Evolutionary conservation across 2,888 invertebrate genomes (phyloP), one percentile per base, ranked within the genome.

Genomic region (Zootermopsis nevadensis): DNA sequence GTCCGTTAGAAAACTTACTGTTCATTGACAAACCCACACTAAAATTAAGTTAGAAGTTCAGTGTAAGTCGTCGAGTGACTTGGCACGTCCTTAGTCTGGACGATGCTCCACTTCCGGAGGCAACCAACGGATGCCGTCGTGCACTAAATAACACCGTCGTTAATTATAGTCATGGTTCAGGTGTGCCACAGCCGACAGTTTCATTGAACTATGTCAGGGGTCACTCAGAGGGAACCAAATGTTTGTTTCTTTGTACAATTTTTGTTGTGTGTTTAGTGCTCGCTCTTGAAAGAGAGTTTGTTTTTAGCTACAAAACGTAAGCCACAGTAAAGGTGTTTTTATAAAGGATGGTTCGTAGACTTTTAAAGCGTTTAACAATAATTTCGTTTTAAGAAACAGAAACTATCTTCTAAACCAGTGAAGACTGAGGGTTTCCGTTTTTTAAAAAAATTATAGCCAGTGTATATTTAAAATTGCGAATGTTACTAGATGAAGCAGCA

Each of bases 171-270:
- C n/a, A 10, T 10, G 60, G 60, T n/a, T 2, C 60, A 60, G 60
- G 60, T 60, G 60, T 60, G 60, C n/a, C n/a, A 10, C 60, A 60
- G 60, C 27, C 60, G n/a, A 24, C 60, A 24, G n/a, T n/a, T 60
- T 48, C 42, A 48, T 48, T 48, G 42, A 6, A 12, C 42, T 48
- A 7, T 60, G 24, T 60, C n/a, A n/a, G 60, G 27, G n/a, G n/a
- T 10, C n/a, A 2, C n/a, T 60, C n/a, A 60, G 10, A n/a, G n/a
- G 60, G 27, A 60, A 60, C 2, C n/a, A n/a, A n/a, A n/a, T 60
- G 60, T 60, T 60, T 60, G n/a, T 60, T 60, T 60, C 24, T 60
- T 60, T 60, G n/a, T 60, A 60, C 60, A n/a, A n/a, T n/a, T 60
- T 60, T 60, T 60, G n/a, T 60, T 3, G 60, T n/a, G n/a, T n/a